phyloP scores from a whole-genome alignment of 2,113 vertebrate genomes.

The Tursiops truncatus region DNA sequence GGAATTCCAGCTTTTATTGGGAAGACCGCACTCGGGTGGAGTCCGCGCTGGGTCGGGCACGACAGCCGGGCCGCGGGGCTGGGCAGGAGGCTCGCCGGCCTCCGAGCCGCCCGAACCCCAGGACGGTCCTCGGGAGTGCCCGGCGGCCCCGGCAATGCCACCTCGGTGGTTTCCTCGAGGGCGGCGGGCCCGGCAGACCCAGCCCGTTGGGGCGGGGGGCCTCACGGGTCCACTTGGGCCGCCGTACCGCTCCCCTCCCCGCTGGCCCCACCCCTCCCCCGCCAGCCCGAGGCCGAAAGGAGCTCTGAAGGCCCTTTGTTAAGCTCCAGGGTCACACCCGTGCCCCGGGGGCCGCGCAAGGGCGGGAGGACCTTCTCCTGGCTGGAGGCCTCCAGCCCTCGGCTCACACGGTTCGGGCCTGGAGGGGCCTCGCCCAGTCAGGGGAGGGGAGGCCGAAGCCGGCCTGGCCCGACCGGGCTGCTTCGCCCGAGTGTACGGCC shows the following conservation, averaged over 20 bases:
- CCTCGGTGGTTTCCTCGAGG: constrained; percentile 54
- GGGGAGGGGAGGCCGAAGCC: background rate
- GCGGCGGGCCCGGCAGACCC: background rate
- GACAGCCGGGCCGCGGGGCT: constrained; percentile 67
- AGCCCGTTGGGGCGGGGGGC: background rate
- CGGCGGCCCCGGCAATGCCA: background rate
- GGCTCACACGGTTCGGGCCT: background rate
- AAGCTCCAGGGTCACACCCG: constrained; percentile 56
- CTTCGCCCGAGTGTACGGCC: background rate
- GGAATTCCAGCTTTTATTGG: constrained; percentile 83
- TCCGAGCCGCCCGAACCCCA: background rate
- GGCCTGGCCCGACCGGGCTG: background rate
- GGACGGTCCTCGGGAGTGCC: background rate
- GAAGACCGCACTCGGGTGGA: constrained; percentile 82
- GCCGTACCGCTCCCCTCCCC: background rate
- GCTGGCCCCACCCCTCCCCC: background rate
- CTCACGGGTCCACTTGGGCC: background rate
- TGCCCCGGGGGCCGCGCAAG: background rate
- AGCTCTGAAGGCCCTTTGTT: constrained; percentile 71
- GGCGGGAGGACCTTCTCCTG: background rate
- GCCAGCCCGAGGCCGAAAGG: background rate
- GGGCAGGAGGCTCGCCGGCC: background rate
- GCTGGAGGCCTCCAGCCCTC: background rate
- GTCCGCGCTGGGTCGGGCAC: constrained; percentile 74
- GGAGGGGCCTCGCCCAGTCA: background rate